A percentile compares a stretch with the other conserved stretches of the same genome.
These are phyloP conservation scores for Guaruba guarouba DNA, from an alignment of 2,113 vertebrate genomes.

Conservation along the genomic window DNA sequence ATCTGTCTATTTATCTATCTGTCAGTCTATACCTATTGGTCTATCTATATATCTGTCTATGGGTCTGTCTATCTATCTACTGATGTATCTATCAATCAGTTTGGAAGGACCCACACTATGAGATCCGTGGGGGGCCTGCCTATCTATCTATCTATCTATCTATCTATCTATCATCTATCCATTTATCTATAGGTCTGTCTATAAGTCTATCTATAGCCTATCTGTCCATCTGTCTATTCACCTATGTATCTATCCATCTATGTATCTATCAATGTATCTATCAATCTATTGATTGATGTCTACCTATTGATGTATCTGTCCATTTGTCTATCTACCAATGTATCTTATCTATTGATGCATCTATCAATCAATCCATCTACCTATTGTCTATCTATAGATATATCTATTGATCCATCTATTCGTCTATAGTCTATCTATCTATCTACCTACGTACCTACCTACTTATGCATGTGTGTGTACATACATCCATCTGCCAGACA, in stretches of 20 bases:
- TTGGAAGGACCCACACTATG: not conserved
- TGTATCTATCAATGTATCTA: not conserved
- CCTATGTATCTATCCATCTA: no score
- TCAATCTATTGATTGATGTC: not conserved
- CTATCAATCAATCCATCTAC: not conserved
- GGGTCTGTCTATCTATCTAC: not conserved
- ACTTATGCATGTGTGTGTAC: fast-evolving
- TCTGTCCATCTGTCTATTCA: not conserved
- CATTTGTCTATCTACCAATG: no score
- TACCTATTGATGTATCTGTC: not conserved
- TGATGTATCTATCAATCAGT: not conserved
- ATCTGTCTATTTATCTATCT: no score
- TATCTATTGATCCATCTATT: not conserved
- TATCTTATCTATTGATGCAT: not conserved
- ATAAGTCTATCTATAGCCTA: no score
- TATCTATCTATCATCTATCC: no score
- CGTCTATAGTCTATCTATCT: no score
- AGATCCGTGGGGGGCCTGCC: not conserved
- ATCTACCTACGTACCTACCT: not conserved
- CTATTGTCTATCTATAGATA: not conserved
- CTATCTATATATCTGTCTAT: no score
- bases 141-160: no score
- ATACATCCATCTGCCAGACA: not conserved
- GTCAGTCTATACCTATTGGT: not conserved
- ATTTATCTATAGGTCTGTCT: no score